Conservation (phyloP, 2,797 vertebrate genomes). For the Oreonectes daqikongensis region DNA sequence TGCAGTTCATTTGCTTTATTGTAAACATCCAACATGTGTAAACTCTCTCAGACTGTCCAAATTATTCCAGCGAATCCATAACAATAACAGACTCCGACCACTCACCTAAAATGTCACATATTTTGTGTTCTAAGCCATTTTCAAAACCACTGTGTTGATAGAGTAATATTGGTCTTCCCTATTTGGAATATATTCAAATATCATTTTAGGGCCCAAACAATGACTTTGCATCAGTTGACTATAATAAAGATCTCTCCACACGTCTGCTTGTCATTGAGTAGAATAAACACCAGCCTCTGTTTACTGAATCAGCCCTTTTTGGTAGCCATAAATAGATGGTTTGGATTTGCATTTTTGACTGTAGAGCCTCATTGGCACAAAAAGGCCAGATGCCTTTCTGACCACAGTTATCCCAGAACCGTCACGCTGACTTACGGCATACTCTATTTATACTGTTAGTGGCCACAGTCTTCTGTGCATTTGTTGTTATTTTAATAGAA, state of each 20-base stretch:
- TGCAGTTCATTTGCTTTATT: conserved; percentile 35
- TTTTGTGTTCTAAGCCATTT: background rate
- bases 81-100: conserved; percentile 45
- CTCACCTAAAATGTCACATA: conserved; percentile 23
- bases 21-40: conserved; percentile 52
- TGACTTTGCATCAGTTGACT: conserved; percentile 19
- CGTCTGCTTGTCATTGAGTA: conserved; percentile 25
- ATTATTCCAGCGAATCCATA: conserved; percentile 45
- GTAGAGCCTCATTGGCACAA: conserved; percentile 7
- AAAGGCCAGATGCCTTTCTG: conserved; percentile 33
- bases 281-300: conserved; percentile 46
- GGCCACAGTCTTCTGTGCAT: conserved; percentile 1
- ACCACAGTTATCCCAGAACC: conserved; percentile 44
- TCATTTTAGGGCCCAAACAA: conserved; percentile 7
- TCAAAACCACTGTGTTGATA: background rate
- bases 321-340: conserved; percentile 46
- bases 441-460: conserved; percentile 36
- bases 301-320: conserved; percentile 51
- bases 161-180: background rate
- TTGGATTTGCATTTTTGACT: conserved; percentile 33
- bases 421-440: conserved; percentile 40
- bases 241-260: conserved; percentile 22
- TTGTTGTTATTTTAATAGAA: conserved; percentile 10
- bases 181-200: conserved; percentile 26
- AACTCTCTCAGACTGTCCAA: conserved; percentile 27